Evolutionary conservation across 2,797 vertebrate genomes (phyloP).

Genomic region (Spinibarbus caldwelli): DNA sequence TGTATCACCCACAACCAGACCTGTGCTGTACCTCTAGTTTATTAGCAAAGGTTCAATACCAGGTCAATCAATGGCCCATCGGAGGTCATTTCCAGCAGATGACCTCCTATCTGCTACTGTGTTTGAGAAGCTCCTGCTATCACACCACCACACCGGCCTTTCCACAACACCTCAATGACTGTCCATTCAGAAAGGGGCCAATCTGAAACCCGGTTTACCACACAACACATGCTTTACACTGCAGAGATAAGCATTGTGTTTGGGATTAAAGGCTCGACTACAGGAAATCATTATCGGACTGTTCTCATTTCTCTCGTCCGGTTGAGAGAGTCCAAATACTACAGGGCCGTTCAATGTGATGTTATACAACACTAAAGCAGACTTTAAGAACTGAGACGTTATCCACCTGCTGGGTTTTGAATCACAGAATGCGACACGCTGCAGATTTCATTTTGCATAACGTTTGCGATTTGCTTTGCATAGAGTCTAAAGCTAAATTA

Average conservation of each 20-base stretch:
- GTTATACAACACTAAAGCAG: slow-evolving; percentile 4
- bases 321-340: slow-evolving; percentile 17
- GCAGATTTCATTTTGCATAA: slow-evolving; percentile 32
- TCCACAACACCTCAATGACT: slow-evolving; percentile 58
- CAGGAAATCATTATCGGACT: slow-evolving; percentile 55
- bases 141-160: slow-evolving; percentile 52
- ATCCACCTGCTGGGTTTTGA: slow-evolving; percentile 51
- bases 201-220: slow-evolving; percentile 39
- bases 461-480: slow-evolving; percentile 37
- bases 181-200: slow-evolving; percentile 48
- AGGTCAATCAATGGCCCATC: slow-evolving; percentile 80
- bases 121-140: too few relatives aligned
- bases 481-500: slow-evolving; percentile 16
- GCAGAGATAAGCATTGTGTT: slow-evolving; percentile 49
- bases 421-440: slow-evolving; percentile 21
- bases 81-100: slow-evolving; percentile 70
- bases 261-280: slow-evolving; percentile 44
- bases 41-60: slow-evolving; percentile 72
- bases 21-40: slow-evolving; percentile 64
- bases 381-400: not conserved
- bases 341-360: not conserved
- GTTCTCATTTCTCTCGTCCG: slow-evolving; percentile 36
- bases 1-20: slow-evolving; percentile 29
- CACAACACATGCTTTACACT: slow-evolving; percentile 42
- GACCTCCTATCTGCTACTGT: slow-evolving; percentile 65